These are phyloP conservation scores for Miniopterus natalensis DNA, from an alignment of 2,113 vertebrate species.

Conservation along the genomic window DNA sequence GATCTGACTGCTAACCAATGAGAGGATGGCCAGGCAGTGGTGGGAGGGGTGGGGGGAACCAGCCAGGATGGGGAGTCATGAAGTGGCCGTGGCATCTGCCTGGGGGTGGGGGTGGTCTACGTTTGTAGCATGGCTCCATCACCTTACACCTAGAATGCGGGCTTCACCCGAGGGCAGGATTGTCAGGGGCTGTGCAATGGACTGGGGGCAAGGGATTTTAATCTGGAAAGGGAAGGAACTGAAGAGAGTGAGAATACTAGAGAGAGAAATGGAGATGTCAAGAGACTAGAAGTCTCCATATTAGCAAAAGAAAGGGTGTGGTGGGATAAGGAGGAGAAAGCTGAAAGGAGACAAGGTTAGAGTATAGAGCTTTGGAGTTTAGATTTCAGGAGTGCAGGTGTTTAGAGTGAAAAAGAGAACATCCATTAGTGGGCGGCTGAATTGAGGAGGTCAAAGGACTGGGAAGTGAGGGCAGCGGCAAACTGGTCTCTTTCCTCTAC, in stretches of 20 bases:
- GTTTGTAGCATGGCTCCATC: neutral
- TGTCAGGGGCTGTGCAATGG: neutral
- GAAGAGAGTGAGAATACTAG: neutral
- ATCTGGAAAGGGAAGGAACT: neutral
- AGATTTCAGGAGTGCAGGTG: neutral
- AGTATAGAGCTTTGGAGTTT: no score
- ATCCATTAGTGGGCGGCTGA: rapidly evolving
- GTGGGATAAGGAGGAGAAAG: neutral
- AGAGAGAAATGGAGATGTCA: neutral
- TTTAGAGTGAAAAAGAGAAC: neutral
- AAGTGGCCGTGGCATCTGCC: neutral
- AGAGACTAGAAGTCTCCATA: neutral
- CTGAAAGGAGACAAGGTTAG: neutral
- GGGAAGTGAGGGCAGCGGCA: neutral
- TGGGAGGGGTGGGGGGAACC: rapidly evolving
- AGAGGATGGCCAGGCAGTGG: neutral
- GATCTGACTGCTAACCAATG: neutral
- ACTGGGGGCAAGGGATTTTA: neutral
- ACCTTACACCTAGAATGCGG: neutral
- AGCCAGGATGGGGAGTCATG: neutral
- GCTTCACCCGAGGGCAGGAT: neutral
- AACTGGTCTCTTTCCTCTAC: neutral
- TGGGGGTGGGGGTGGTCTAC: neutral
- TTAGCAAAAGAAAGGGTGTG: neutral
- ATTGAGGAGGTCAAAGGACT: neutral